phyloP scores from a whole-genome alignment of 1,140 invertebrate genomes.

The Drosophila auraria region DNA sequence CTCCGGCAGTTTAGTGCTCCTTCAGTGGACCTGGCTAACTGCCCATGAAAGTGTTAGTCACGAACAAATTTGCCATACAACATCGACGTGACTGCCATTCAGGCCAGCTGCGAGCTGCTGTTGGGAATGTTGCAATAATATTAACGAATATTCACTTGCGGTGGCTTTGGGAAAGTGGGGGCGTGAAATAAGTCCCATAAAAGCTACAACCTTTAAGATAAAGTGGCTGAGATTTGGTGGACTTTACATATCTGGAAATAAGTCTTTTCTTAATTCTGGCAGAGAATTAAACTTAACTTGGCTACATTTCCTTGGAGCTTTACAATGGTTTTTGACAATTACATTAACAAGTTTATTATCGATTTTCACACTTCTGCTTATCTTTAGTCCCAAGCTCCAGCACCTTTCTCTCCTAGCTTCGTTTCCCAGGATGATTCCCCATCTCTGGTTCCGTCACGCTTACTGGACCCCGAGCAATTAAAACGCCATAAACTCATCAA shows the following conservation, averaged over 20 bases:
- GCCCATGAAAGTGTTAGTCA: constrained; percentile 45
- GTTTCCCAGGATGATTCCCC: background rate
- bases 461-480: constrained; percentile 51
- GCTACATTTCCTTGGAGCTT: too few species aligned
- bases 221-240: constrained; percentile 6
- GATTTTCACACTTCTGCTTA: background rate
- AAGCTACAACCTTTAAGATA: constrained; percentile 8
- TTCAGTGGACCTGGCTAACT: constrained; percentile 21
- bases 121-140: constrained; percentile 30
- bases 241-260: background rate
- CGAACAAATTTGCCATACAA: constrained; percentile 47
- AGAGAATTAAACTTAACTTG: too few species aligned
- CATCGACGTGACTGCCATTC: constrained; percentile 44
- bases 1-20: constrained; percentile 13
- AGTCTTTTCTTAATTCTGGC: too few species aligned
- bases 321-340: too few species aligned
- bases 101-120: constrained; percentile 22
- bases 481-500: constrained; percentile 67
- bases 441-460: background rate
- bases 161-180: background rate
- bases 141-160: constrained; percentile 34
- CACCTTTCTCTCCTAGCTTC: background rate
- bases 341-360: background rate
- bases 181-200: constrained; percentile 5
- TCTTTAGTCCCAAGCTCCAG: background rate